Percentiles rank a stretch among this genome's conserved stretches.
Conservation (phyloP, 2,113 vertebrate genomes). For the Myocastor coypus region DNA sequence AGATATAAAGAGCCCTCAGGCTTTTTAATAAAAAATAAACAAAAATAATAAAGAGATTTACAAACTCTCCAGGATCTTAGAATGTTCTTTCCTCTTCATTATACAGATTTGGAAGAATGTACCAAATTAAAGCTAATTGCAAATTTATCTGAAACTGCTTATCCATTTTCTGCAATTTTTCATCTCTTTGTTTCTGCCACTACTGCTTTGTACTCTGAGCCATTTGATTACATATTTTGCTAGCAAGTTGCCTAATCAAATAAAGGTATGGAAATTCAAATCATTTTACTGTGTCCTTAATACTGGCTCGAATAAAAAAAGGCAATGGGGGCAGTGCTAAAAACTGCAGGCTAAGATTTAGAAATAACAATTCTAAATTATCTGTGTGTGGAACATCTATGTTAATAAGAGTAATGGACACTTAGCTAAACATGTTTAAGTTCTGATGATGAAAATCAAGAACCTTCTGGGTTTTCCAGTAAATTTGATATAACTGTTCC, state of each 20-base stretch:
- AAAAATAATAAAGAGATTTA: constrained; percentile 30
- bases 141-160: constrained; percentile 38
- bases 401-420: not conserved
- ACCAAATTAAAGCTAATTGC: constrained; percentile 51
- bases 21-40: constrained; percentile 40
- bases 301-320: not conserved
- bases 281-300: not conserved
- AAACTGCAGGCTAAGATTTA: constrained; percentile 8
- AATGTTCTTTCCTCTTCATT: constrained; percentile 25
- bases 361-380: constrained; percentile 45
- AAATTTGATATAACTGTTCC: constrained; percentile 1
- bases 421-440: not conserved
- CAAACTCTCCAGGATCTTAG: constrained; percentile 40
- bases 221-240: constrained; percentile 29
- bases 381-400: not conserved
- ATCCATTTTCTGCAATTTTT: not conserved
- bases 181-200: not conserved
- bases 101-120: constrained; percentile 22
- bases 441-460: constrained; percentile 32
- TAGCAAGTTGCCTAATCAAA: constrained; percentile 47
- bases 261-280: constrained; percentile 11
- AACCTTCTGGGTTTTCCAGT: not conserved
- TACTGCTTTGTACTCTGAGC: constrained; percentile 1
- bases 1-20: constrained; percentile 20
- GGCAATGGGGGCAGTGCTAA: not conserved